Percentiles rank a stretch among this genome's conserved stretches.
Evolutionary conservation across 1,140 invertebrate species (phyloP).

Genomic region (Leptinotarsa defecta): DNA sequence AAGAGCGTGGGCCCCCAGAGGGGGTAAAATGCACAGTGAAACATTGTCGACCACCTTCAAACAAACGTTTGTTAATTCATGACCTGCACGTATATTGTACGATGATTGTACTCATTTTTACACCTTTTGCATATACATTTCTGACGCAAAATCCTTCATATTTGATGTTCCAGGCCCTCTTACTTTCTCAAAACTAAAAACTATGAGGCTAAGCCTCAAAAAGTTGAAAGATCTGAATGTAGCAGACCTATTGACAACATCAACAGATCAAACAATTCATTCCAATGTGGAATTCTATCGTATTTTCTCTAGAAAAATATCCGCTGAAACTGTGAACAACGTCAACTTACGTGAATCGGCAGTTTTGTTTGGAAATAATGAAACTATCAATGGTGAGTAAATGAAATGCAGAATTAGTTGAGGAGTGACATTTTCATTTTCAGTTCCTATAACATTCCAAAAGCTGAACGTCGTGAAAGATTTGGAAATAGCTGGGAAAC

Average conservation of each 20-base stretch:
- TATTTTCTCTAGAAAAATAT: slow-evolving; percentile 35
- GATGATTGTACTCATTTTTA: no score
- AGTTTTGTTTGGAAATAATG: slow-evolving; percentile 29
- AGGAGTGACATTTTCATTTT: background rate
- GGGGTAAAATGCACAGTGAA: no score
- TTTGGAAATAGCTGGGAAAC: slow-evolving; percentile 35
- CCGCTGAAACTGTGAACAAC: slow-evolving; percentile 39
- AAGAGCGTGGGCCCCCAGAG: no score
- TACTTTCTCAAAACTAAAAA: slow-evolving; percentile 21
- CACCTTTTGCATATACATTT: no score
- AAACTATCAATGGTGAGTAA: slow-evolving; percentile 23
- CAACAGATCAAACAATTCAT: slow-evolving; percentile 45
- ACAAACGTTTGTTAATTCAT: no score
- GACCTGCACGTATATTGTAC: no score
- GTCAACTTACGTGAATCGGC: slow-evolving; percentile 26
- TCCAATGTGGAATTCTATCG: slow-evolving; percentile 40
- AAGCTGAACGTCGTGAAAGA: slow-evolving; percentile 39
- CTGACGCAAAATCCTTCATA: no score
- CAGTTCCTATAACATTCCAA: slow-evolving; percentile 43
- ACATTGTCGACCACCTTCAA: no score
- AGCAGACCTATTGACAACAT: slow-evolving; percentile 41
- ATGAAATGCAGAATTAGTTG: background rate
- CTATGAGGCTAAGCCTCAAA: background rate
- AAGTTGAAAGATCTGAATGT: slow-evolving; percentile 30
- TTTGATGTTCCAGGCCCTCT: slow-evolving; percentile 16